These are phyloP conservation scores for Protosalanx chinensis DNA, from an alignment of 2,797 vertebrate genomes.

Conservation along the genomic window DNA sequence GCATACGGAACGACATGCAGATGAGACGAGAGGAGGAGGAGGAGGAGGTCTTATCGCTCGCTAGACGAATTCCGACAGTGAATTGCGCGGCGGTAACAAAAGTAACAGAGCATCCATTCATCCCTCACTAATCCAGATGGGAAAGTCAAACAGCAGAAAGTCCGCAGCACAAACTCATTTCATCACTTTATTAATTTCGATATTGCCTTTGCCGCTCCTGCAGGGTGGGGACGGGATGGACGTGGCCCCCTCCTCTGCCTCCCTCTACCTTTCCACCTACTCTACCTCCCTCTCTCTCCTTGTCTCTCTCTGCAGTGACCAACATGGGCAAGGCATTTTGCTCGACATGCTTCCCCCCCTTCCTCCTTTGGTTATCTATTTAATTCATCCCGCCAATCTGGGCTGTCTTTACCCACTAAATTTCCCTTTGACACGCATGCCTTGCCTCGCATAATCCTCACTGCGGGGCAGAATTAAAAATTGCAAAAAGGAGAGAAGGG, in stretches of 20 bases:
- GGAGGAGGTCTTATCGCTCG: conserved; percentile 61
- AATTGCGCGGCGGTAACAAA: conserved; percentile 81
- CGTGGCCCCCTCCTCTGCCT: conserved; percentile 35
- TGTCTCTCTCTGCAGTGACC: conserved; percentile 71
- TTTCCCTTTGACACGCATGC: conserved; percentile 86
- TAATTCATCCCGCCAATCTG: conserved; percentile 84
- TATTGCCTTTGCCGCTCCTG: conserved; percentile 71
- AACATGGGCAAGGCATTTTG: conserved; percentile 77
- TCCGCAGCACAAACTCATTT: conserved; percentile 83
- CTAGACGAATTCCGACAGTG: conserved; percentile 79
- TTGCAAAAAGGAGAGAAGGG: conserved; percentile 55
- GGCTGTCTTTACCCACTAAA: conserved; percentile 83
- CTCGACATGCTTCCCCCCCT: conserved; percentile 70
- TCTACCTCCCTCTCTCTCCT: too few species aligned
- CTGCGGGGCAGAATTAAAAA: conserved; percentile 81
- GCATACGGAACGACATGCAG: conserved; percentile 75
- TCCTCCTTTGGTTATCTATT: conserved; percentile 72
- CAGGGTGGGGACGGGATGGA: conserved; percentile 26
- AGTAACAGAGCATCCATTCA: conserved; percentile 84
- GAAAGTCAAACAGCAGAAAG: conserved; percentile 88
- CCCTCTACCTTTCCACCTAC: too few species aligned
- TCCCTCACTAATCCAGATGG: conserved; percentile 86
- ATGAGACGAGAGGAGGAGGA: conserved; percentile 54
- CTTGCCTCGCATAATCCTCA: conserved; percentile 83
- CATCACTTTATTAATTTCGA: conserved; percentile 84